Percentiles rank a stretch among this genome's conserved stretches.
These are phyloP conservation scores for Drosophila planitibia DNA, from an alignment of 2,888 invertebrate genomes.

Conservation along the genomic window DNA sequence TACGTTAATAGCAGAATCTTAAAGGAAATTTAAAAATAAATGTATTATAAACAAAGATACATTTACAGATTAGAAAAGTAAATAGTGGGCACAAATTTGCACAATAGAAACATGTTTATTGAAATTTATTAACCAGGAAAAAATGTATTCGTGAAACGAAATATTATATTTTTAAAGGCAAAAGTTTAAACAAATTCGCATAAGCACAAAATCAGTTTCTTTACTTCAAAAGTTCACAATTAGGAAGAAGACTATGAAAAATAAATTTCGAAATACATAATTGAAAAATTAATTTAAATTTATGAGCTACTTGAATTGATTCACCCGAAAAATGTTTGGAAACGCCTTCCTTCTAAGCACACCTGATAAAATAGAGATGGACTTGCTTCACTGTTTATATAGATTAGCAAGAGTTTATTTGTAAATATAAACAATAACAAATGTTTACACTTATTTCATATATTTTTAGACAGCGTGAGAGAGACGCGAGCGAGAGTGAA, in stretches of 20 bases:
- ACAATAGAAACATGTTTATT: not conserved
- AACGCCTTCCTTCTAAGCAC: constrained; percentile 1
- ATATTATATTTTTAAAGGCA: not conserved
- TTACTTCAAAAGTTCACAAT: not conserved
- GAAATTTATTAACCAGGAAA: not conserved
- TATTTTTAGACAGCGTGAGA: constrained; percentile 42
- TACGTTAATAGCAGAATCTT: not conserved
- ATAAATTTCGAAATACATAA: not conserved
- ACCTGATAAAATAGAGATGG: constrained; percentile 9
- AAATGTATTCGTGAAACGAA: not conserved
- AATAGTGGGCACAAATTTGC: not conserved
- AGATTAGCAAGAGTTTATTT: constrained; percentile 48
- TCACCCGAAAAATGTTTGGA: constrained; percentile 7
- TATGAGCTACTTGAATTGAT: constrained; percentile 29
- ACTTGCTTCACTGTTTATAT: constrained; percentile 36
- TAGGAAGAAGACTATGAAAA: not conserved
- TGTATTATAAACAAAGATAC: not conserved
- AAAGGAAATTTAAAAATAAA: not conserved
- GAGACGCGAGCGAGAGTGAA: constrained; percentile 20
- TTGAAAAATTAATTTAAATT: constrained; percentile 30
- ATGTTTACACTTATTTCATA: constrained; percentile 55
- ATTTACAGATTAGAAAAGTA: not conserved
- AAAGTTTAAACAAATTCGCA: not conserved
- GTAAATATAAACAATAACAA: constrained; percentile 77
- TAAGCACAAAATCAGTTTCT: not conserved